These are phyloP conservation scores for Meiosimyza platycephala DNA, from an alignment of 2,888 invertebrate genomes.

Conservation along the genomic window DNA sequence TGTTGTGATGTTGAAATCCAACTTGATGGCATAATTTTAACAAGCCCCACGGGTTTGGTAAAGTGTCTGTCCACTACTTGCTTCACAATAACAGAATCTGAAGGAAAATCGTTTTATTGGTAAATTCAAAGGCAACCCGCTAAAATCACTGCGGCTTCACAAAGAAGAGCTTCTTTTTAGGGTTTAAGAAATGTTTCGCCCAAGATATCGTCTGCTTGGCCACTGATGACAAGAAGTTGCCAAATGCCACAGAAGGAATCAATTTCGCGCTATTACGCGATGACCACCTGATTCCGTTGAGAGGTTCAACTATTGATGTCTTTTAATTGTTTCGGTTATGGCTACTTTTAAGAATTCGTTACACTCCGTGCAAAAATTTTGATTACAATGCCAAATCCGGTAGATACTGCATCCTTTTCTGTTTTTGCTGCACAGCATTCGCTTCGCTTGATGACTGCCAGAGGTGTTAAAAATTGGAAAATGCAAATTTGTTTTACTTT, in stretches of 20 bases:
- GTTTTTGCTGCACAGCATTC: background rate
- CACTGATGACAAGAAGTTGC: conserved; percentile 24
- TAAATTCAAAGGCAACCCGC: background rate
- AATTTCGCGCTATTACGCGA: conserved; percentile 36
- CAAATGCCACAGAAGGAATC: conserved; percentile 27
- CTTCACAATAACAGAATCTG: conserved; percentile 29
- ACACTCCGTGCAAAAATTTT: conserved; percentile 46
- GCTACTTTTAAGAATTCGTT: conserved; percentile 41
- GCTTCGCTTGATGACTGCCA: conserved; percentile 59
- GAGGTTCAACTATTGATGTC: conserved; percentile 29
- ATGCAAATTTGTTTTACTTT: conserved; percentile 57
- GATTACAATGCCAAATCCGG: conserved; percentile 19
- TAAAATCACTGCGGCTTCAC: background rate
- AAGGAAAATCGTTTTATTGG: conserved; percentile 26
- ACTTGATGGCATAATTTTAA: conserved; percentile 68
- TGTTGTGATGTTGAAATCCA: conserved; percentile 57
- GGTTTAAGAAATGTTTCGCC: background rate
- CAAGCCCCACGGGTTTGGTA: conserved; percentile 61
- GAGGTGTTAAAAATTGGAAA: conserved; percentile 65
- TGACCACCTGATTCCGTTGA: background rate
- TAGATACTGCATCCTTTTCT: background rate
- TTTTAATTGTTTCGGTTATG: conserved; percentile 41
- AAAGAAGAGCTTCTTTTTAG: background rate
- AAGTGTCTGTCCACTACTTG: conserved; percentile 50
- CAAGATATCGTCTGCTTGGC: no score